A percentile compares a stretch with the other conserved stretches of the same genome.
Evolutionary conservation across 2,113 vertebrate genomes (phyloP).

Genomic region (Larimichthys crocea): DNA sequence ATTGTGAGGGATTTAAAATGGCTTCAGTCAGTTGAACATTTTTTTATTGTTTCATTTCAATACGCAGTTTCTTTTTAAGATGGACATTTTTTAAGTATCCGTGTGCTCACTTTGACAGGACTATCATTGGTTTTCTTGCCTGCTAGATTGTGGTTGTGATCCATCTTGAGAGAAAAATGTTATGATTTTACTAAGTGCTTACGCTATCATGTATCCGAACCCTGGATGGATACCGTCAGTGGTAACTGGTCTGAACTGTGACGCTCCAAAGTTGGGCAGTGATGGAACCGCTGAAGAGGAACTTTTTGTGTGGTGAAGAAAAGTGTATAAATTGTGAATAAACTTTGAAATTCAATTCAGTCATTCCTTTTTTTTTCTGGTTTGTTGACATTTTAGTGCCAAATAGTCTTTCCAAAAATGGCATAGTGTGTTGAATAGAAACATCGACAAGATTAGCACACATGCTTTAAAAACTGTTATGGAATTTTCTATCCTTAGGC

Average conservation of each 20-base stretch:
- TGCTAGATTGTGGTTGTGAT: slow-evolving; percentile 38
- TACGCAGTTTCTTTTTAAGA: slow-evolving; percentile 26
- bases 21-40: neutral
- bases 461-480: neutral
- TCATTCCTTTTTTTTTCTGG: neutral
- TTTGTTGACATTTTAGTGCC: neutral
- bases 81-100: slow-evolving; percentile 42
- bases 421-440: neutral
- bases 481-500: no score
- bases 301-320: slow-evolving; percentile 47
- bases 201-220: slow-evolving; percentile 39
- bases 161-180: neutral
- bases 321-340: slow-evolving; percentile 81
- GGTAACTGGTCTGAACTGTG: slow-evolving; percentile 49
- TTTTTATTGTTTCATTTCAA: neutral
- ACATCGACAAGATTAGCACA: neutral
- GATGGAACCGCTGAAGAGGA: slow-evolving; percentile 40
- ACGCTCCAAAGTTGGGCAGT: slow-evolving; percentile 36
- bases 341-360: slow-evolving; percentile 65
- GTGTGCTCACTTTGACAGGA: slow-evolving; percentile 44
- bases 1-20: neutral
- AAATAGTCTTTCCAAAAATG: neutral
- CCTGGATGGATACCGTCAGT: slow-evolving; percentile 5
- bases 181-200: slow-evolving; percentile 66
- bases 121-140: slow-evolving; percentile 44